A percentile compares a stretch with the other conserved stretches of the same genome.
Evolutionary conservation across 2,888 invertebrate species (phyloP).

Genomic region (Trachelus troglodyta): DNA sequence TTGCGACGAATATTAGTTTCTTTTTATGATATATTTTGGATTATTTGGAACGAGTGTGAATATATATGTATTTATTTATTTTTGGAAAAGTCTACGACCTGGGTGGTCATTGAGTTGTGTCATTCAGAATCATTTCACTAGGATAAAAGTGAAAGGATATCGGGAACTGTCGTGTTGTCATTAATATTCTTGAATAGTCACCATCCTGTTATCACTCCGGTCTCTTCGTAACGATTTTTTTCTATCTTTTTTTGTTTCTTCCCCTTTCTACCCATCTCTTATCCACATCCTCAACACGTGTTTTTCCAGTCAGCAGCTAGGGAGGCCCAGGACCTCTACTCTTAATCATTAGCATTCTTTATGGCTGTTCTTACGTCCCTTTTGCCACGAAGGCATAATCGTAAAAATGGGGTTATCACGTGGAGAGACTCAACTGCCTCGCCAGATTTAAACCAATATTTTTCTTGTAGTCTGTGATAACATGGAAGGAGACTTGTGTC

Average conservation of each 20-base stretch:
- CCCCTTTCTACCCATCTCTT: neutral
- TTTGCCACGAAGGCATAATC: conserved; percentile 5
- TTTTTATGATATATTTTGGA: too few relatives aligned
- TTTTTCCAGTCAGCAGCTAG: conserved; percentile 17
- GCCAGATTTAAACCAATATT: conserved; percentile 15
- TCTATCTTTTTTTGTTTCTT: neutral
- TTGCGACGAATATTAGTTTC: too few relatives aligned
- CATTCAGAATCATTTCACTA: neutral
- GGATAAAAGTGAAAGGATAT: neutral
- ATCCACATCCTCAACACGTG: conserved; percentile 21
- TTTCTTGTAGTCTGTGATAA: conserved; percentile 8
- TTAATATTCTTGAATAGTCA: conserved; percentile 11
- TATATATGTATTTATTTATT: neutral
- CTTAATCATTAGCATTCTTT: conserved; percentile 17
- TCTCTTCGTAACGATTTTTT: neutral
- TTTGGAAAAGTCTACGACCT: neutral
- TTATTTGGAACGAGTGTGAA: too few relatives aligned
- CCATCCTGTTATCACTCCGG: neutral
- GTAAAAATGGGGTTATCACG: conserved; percentile 20
- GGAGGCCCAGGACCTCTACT: conserved; percentile 4
- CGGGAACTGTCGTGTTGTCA: neutral
- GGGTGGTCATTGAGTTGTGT: neutral
- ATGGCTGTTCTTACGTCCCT: conserved; percentile 12
- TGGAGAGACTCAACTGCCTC: conserved; percentile 1
- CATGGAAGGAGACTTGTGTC: neutral